These are phyloP conservation scores for Mustelus asterias DNA, from an alignment of 2,113 vertebrate genomes.

Conservation along the genomic window DNA sequence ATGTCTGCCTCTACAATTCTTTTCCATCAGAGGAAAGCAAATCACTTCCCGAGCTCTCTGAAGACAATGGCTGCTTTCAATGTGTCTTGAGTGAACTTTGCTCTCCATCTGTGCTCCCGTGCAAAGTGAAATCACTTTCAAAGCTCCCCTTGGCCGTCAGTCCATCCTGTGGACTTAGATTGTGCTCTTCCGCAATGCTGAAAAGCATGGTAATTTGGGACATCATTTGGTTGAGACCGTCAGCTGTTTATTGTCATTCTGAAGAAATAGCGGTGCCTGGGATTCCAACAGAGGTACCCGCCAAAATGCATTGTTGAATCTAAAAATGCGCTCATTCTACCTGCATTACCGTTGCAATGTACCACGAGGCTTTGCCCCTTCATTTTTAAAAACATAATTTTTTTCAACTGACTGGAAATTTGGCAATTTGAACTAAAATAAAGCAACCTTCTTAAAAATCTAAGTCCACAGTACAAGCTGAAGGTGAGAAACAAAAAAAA, in stretches of 20 bases:
- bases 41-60: background rate
- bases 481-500: too few species aligned
- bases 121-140: background rate
- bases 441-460: too few species aligned
- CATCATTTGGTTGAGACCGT: background rate
- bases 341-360: background rate
- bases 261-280: background rate
- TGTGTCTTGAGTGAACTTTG: background rate
- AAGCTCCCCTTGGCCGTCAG: background rate
- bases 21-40: background rate
- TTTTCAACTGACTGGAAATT: too few species aligned
- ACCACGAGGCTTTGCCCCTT: too few species aligned
- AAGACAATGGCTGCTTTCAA: background rate
- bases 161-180: background rate
- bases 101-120: background rate
- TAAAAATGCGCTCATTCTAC: background rate
- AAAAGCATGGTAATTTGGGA: background rate
- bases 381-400: too few species aligned
- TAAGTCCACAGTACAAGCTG: too few species aligned
- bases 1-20: background rate
- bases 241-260: background rate
- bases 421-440: too few species aligned
- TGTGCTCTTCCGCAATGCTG: background rate
- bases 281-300: too few species aligned
- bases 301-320: background rate